phyloP scores from a whole-genome alignment of 2,888 invertebrate genomes.

The Ariolimax columbianus region DNA sequence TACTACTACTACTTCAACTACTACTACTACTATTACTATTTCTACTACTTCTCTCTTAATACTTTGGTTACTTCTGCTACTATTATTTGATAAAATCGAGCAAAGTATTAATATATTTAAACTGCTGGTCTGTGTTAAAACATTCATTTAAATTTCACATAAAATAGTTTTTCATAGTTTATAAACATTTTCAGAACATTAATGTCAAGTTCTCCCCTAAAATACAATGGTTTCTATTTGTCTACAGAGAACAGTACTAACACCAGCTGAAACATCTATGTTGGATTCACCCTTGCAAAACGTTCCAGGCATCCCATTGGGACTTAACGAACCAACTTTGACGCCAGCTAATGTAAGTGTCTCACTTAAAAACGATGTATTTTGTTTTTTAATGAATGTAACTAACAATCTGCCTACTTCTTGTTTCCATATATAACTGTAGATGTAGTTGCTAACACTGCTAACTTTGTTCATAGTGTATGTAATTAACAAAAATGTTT shows the following conservation, averaged over 20 bases:
- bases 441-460: neutral
- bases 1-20: too few species aligned
- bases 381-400: neutral
- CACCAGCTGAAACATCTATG: neutral
- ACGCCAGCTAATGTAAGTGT: conserved; percentile 6
- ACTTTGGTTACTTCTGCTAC: too few species aligned
- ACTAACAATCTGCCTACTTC: neutral
- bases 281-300: neutral
- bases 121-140: too few species aligned
- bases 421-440: neutral
- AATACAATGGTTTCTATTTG: neutral
- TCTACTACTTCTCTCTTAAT: too few species aligned
- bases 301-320: neutral
- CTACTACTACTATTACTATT: too few species aligned
- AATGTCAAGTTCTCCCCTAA: too few species aligned
- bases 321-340: neutral
- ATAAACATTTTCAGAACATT: too few species aligned
- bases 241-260: neutral
- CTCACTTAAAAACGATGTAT: neutral
- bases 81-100: too few species aligned
- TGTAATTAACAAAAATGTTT: too few species aligned
- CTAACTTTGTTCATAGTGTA: neutral
- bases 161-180: too few species aligned
- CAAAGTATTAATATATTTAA: too few species aligned
- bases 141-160: too few species aligned